Percentiles rank a stretch among this genome's conserved stretches.
Evolutionary conservation across 2,888 invertebrate genomes (phyloP).

Genomic region (Dione juno): DNA sequence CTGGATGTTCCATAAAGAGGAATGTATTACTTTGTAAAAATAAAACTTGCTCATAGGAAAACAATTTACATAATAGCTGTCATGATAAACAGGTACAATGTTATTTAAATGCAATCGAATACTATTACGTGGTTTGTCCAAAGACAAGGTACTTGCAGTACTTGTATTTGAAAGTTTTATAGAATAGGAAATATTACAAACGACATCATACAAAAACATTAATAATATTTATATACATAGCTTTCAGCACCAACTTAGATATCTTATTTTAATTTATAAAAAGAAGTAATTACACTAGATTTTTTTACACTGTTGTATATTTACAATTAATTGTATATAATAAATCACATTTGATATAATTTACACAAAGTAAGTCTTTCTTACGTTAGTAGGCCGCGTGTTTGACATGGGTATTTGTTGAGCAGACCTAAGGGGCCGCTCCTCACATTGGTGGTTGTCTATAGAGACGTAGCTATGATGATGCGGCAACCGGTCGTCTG

Average conservation of each 20-base stretch:
- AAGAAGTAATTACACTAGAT: constrained; percentile 37
- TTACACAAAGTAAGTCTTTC: constrained; percentile 82
- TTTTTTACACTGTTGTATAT: constrained; percentile 41
- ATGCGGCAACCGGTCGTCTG: constrained; percentile 79
- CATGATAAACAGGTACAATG: constrained; percentile 57
- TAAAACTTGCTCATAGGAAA: constrained; percentile 42
- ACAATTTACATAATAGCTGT: constrained; percentile 32
- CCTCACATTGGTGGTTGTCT: constrained; percentile 80
- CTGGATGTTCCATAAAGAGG: constrained; percentile 55
- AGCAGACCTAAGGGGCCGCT: constrained; percentile 75
- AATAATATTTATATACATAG: constrained; percentile 38
- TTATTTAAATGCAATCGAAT: constrained; percentile 50
- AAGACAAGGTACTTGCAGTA: constrained; percentile 59
- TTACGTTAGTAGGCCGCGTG: constrained; percentile 71
- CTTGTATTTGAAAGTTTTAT: constrained; percentile 46
- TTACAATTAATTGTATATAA: constrained; percentile 43
- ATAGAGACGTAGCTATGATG: constrained; percentile 84
- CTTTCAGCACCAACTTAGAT: constrained; percentile 50
- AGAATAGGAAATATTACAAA: constrained; percentile 44
- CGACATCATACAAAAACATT: constrained; percentile 33
- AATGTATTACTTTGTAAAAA: constrained; percentile 57
- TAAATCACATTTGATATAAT: constrained; percentile 46
- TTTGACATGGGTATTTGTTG: constrained; percentile 80
- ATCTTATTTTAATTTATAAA: constrained; percentile 35
- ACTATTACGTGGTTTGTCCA: constrained; percentile 48